Evolutionary conservation across 2,797 vertebrate genomes (phyloP), one percentile per base, ranked within the genome.

Genomic region (Aldrovandia affinis): DNA sequence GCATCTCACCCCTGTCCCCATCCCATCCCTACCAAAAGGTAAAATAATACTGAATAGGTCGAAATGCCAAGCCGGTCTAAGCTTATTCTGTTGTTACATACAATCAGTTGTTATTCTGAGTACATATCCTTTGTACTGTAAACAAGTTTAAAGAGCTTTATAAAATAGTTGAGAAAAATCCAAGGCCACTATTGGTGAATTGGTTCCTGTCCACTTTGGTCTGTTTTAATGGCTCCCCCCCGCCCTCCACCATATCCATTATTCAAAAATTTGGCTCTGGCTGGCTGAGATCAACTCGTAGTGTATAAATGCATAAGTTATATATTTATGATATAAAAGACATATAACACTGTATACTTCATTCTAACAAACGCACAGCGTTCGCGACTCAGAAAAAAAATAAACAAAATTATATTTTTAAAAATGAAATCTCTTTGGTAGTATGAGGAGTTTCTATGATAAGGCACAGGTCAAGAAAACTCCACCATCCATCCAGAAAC

Each of bases 241-340:
- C 25, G 9, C 84, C 78, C 30, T 22, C 82, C 47, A 65, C 81
- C 81, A 85, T 84, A 54, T 86, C 61, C 86, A 86, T 86, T 84
- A 86, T 80, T 50, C n/a, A 84, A 83, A 86, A 88, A 90, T 86
- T 86, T 94, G 87, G 91, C 92, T 96, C 95, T 96, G 95, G 96
- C 94, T 96, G 96, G 95, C 96, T 96, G 96, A 97, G 97, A 96
- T 97, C 96, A 97, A 97, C 97, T 97, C 97, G 96, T 96, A 97
- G 96, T 97, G 97, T 97, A 96, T 97, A 97, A 97, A 97, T 97
- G 97, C 95, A 97, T 97, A 97, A 97, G 96, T 97, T 97, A 97
- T 95, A 97, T 96, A 97, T 96, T 96, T 95, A 96, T 96, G 95
- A 96, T 95, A 96, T 96, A 96, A 97, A 93, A 91, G 89, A 92